Evolutionary conservation across 2,113 vertebrate genomes (phyloP), one percentile per base, ranked within the genome.

Genomic region (Epinephelus lanceolatus): DNA sequence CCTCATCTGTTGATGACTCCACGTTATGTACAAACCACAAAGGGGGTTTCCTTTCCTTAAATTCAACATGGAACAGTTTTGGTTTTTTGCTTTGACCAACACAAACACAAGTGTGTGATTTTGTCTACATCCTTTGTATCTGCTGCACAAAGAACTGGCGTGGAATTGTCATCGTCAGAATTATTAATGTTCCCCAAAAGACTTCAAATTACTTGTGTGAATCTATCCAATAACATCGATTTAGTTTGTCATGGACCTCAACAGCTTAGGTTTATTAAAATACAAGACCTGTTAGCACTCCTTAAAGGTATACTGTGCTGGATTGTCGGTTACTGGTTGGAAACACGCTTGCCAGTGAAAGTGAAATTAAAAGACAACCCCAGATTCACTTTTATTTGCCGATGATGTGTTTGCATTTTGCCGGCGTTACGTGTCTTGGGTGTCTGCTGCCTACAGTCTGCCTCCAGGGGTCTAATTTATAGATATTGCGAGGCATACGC

Each of bases 21-120:
- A 72, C 25, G 62, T 79, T 45, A 21, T 73, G 49, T 81, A 61
- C 78, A 71, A 66, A 52, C 17, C 21, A 52, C 13, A 40, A 53
- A 65, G 33, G 17, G 27, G 5, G n/a, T 30, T 81, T 61, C 3
- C 66, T 71, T 76, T 63, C 9, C 47, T 33, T 42, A 18, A 71
- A 72, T 52, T 40, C 13, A 33, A 37, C 15, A 25, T 61, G 37
- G 19, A 45, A 33, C 3, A 2, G 9, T 51, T 42, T 53, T 23
- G 53, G 71, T n/a, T 76, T 68, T 14, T 76, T 72, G 18, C 11
- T 62, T 47, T 33, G 40, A 10, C 52, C n/a, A 52, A 7, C 57
- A 85, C 30, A 68, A 53, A 65, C 33, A 60, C 8, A 66, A 30
- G 18, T 56, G 6, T 73, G 40, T 67, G 63, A 11, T 30, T 55